These are phyloP conservation scores for Erpornis zantholeuca DNA, from an alignment of 2,113 vertebrate genomes.

Conservation along the genomic window DNA sequence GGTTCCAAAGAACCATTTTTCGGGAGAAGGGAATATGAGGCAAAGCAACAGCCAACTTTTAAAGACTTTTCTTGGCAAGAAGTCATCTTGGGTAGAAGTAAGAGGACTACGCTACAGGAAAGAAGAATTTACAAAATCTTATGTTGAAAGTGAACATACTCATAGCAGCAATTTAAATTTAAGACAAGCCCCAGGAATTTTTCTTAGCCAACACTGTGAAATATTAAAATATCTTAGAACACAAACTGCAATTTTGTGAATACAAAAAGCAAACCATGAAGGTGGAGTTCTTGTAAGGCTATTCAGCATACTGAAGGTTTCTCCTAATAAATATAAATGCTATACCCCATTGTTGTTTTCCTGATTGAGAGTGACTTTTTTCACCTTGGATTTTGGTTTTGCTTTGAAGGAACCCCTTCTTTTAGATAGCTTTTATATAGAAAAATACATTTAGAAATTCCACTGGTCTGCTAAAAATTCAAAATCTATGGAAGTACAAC, in stretches of 20 bases:
- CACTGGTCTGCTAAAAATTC: background rate
- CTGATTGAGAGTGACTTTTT: background rate
- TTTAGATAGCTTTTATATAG: background rate
- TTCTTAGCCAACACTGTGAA: background rate
- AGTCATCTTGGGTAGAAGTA: background rate
- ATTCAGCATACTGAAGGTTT: background rate
- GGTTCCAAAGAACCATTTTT: background rate
- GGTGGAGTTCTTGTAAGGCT: background rate
- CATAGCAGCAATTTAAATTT: background rate
- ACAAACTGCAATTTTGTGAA: background rate
- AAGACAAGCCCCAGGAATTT: background rate
- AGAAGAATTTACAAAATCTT: background rate
- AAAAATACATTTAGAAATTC: background rate
- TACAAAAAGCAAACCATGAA: background rate
- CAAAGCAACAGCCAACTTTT: background rate
- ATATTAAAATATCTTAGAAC: background rate
- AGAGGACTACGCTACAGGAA: background rate
- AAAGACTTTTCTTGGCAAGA: background rate
- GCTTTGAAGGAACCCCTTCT: background rate
- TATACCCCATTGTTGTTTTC: background rate
- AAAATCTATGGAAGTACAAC: background rate
- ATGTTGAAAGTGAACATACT: background rate
- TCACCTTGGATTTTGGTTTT: background rate
- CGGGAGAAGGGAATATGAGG: background rate
- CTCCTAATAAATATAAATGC: background rate